Conservation (phyloP, 64 coral and sea anemone species). For the Acropora tenuis region DNA sequence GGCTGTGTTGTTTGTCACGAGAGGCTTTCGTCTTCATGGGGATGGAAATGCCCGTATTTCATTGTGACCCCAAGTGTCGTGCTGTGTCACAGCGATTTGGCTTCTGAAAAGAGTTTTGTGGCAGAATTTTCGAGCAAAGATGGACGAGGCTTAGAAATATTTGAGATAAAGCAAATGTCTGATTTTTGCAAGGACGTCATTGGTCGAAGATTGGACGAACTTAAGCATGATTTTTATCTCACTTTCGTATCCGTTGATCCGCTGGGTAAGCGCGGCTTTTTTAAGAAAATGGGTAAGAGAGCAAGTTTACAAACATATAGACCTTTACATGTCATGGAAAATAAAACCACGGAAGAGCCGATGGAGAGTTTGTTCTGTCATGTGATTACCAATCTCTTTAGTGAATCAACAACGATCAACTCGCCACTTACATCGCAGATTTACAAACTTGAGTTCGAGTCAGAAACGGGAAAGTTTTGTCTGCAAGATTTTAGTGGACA, state of each 20-base stretch:
- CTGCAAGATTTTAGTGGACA: conserved; percentile 24
- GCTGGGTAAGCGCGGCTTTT: conserved; percentile 87
- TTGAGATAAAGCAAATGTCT: conserved; percentile 74
- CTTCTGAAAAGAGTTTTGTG: conserved; percentile 67
- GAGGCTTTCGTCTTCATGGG: conserved; percentile 55
- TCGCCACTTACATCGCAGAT: conserved; percentile 39
- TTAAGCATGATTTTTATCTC: conserved; percentile 13
- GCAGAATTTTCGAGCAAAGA: conserved; percentile 82
- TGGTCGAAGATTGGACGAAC: conserved; percentile 43
- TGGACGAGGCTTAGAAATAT: conserved; percentile 81
- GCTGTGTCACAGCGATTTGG: conserved; percentile 60
- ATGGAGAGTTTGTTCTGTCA: conserved; percentile 54
- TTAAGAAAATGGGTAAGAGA: conserved; percentile 93
- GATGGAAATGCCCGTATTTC: conserved; percentile 82
- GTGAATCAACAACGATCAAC: conserved; percentile 4
- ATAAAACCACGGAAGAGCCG: conserved; percentile 7
- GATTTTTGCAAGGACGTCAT: conserved; percentile 67
- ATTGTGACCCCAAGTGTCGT: conserved; percentile 77
- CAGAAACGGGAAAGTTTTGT: conserved; percentile 4
- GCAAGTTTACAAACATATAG: conserved; percentile 82
- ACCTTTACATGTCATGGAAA: conserved; percentile 56
- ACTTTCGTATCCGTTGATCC: conserved; percentile 76
- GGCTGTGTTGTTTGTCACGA: conserved; percentile 78
- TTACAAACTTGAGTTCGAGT: conserved; percentile 40
- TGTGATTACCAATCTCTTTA: conserved; percentile 33